A percentile compares a stretch with the other conserved stretches of the same genome.
Conservation (phyloP, 1,140 invertebrate genomes). For the Drosophila suzukii region DNA sequence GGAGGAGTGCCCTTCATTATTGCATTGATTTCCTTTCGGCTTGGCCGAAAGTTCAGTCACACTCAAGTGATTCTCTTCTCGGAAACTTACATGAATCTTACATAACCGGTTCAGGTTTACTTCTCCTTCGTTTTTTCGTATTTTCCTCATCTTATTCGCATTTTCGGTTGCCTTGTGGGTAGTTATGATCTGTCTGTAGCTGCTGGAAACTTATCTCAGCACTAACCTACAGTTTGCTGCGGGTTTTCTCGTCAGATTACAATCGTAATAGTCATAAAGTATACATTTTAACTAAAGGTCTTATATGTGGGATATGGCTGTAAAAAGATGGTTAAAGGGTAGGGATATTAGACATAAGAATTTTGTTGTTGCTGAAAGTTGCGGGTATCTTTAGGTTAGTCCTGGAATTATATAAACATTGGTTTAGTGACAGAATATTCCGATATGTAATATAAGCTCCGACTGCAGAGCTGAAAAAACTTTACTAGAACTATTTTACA, state of each 20-base stretch:
- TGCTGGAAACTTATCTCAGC: slow-evolving; percentile 54
- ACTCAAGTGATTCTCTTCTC: slow-evolving; percentile 71
- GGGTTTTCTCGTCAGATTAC: slow-evolving; percentile 37
- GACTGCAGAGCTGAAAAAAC: background rate
- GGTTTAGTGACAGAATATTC: background rate
- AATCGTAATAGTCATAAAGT: slow-evolving; percentile 24
- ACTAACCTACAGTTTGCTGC: slow-evolving; percentile 60
- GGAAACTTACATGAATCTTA: slow-evolving; percentile 74
- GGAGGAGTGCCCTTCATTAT: slow-evolving; percentile 14
- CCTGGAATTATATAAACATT: no score
- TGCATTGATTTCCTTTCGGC: slow-evolving; percentile 23
- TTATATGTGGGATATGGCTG: slow-evolving; percentile 16
- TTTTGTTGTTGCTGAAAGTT: background rate
- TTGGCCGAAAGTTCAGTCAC: slow-evolving; percentile 72
- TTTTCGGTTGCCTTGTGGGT: slow-evolving; percentile 72
- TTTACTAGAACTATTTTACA: background rate
- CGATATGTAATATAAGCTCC: background rate
- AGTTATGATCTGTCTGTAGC: slow-evolving; percentile 20
- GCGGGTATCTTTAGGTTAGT: background rate
- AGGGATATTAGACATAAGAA: slow-evolving; percentile 15
- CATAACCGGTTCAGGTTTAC: slow-evolving; percentile 70
- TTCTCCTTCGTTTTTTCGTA: slow-evolving; percentile 7
- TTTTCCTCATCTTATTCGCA: slow-evolving; percentile 38
- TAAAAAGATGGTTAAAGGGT: slow-evolving; percentile 14
- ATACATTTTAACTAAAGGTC: slow-evolving; percentile 7